A percentile compares a stretch with the other conserved stretches of the same genome.
These are phyloP conservation scores for Astatotilapia flaviijosephi DNA, from an alignment of 2,113 vertebrate species.

Conservation along the genomic window DNA sequence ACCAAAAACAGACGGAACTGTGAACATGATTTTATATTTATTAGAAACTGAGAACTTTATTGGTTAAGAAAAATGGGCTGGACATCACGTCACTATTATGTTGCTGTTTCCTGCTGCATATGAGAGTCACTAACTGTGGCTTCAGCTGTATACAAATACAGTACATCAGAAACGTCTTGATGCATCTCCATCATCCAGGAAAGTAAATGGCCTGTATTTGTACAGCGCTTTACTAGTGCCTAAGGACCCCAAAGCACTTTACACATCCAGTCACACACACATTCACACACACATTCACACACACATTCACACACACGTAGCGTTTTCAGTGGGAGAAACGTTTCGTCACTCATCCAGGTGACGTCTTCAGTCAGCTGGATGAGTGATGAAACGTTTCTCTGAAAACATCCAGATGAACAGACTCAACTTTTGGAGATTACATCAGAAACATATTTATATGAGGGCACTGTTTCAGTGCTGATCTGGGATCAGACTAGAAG, in stretches of 20 bases:
- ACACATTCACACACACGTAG: too few relatives aligned
- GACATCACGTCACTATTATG: background rate
- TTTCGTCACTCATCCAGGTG: too few relatives aligned
- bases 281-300: too few relatives aligned
- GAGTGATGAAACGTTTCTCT: background rate
- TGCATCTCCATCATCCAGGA: background rate
- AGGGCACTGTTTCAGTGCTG: background rate
- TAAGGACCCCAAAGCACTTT: accelerated
- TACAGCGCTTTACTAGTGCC: background rate
- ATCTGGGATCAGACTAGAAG: background rate
- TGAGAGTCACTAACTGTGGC: background rate
- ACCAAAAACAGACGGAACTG: background rate
- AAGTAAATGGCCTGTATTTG: accelerated
- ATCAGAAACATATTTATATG: background rate
- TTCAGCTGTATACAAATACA: background rate
- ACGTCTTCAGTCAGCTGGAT: background rate
- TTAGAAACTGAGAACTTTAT: background rate
- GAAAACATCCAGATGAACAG: background rate
- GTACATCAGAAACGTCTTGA: background rate
- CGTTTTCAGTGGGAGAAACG: too few relatives aligned
- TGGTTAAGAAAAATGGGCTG: background rate
- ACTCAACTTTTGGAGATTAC: background rate
- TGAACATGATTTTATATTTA: accelerated
- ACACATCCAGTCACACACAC: background rate
- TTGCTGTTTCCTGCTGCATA: background rate